phyloP scores from a whole-genome alignment of 2,113 vertebrate species.

The Argyrosomus japonicus region DNA sequence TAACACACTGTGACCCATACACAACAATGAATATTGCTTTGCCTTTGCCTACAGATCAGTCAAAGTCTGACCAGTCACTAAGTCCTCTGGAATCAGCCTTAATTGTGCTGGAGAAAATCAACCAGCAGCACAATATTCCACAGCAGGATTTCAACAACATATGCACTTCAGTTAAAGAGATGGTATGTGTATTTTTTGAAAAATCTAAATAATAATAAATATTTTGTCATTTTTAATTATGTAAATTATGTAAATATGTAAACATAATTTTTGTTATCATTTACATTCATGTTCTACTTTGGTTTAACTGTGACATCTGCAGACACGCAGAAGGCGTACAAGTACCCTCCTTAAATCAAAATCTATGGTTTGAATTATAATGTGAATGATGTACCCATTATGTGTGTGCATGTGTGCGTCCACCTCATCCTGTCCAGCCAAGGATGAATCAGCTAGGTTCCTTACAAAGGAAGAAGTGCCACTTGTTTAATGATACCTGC shows the following conservation, averaged over 20 bases:
- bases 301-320: not conserved
- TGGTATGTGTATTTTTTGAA: constrained; percentile 79
- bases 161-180: constrained; percentile 80
- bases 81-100: constrained; percentile 90
- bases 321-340: not conserved
- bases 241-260: too few relatives aligned
- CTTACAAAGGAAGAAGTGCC: not conserved
- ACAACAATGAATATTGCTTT: not conserved
- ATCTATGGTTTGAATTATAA: not conserved
- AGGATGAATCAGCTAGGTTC: not conserved
- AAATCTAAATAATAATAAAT: not conserved
- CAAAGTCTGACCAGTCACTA: constrained; percentile 79
- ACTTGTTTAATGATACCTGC: not conserved
- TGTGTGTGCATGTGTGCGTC: too few relatives aligned
- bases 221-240: not conserved
- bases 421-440: not conserved
- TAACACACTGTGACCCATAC: not conserved
- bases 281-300: not conserved
- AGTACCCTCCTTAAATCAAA: not conserved
- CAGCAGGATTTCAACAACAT: constrained; percentile 75
- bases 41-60: constrained; percentile 78
- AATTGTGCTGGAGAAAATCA: constrained; percentile 83
- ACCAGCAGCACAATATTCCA: constrained; percentile 74
- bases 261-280: not conserved
- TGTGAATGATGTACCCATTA: too few relatives aligned